Evolutionary conservation across 1,140 invertebrate species (phyloP).

Genomic region (Paraescarpia echinospica): DNA sequence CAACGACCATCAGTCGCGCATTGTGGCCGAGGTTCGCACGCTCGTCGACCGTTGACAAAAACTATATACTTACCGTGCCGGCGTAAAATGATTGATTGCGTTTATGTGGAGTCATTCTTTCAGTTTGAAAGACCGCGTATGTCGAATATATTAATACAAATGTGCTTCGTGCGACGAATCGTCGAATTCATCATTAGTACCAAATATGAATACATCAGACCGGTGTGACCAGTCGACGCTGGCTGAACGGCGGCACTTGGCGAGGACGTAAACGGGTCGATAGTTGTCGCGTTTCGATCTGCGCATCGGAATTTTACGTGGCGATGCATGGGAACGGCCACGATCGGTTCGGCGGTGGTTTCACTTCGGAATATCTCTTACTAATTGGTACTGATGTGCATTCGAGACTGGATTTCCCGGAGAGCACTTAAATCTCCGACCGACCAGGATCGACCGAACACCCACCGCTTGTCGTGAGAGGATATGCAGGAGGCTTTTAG

Average conservation of each 20-base stretch:
- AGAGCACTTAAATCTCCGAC: background rate
- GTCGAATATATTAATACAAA: conserved; percentile 2
- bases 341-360: background rate
- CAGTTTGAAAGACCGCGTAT: background rate
- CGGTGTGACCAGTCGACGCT: background rate
- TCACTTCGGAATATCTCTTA: background rate
- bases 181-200: background rate
- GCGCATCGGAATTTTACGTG: background rate
- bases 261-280: background rate
- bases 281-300: background rate
- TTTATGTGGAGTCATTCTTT: background rate
- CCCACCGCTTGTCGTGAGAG: background rate
- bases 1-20: background rate
- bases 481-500: background rate
- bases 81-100: background rate
- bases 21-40: background rate
- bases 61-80: background rate
- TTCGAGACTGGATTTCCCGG: background rate
- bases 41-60: background rate
- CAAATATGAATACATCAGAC: background rate
- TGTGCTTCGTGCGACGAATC: background rate
- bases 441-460: background rate
- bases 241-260: background rate
- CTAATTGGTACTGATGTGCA: background rate
- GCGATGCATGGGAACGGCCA: background rate